Evolutionary conservation across 2,797 vertebrate species (phyloP).

Genomic region (Cirrhinus molitorella): DNA sequence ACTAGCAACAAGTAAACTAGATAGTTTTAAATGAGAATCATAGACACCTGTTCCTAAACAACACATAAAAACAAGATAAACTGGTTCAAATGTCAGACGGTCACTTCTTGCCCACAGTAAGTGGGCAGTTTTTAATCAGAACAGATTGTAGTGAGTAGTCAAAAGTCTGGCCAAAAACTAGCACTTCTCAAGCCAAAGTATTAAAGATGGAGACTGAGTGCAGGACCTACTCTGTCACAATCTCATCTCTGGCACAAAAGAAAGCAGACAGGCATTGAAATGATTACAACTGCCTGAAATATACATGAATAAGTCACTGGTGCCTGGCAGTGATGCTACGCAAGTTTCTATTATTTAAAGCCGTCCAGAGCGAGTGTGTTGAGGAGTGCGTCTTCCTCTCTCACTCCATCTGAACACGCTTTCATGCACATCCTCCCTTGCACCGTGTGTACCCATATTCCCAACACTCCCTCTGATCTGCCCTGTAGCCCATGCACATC

Average conservation of each 20-base stretch:
- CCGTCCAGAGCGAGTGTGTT: conserved; percentile 58
- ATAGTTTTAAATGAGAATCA: neutral
- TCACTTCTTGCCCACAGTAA: neutral
- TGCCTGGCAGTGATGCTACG: conserved; percentile 58
- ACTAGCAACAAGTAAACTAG: neutral
- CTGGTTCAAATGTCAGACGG: conserved; percentile 6
- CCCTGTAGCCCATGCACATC: conserved; percentile 40
- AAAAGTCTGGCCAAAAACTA: neutral
- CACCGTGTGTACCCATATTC: neutral
- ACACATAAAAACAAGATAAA: neutral
- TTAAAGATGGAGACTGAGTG: conserved; percentile 81
- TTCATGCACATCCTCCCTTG: conserved; percentile 51
- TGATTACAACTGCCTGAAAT: conserved; percentile 80
- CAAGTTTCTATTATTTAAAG: conserved; percentile 77
- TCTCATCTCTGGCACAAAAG: conserved; percentile 75
- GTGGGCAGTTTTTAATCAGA: neutral
- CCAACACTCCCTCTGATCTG: conserved; percentile 28
- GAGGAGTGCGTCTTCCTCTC: conserved; percentile 32
- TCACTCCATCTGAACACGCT: conserved; percentile 33
- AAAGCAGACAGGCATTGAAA: conserved; percentile 73
- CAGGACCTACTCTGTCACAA: conserved; percentile 81
- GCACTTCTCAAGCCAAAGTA: conserved; percentile 51
- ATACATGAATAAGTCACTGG: conserved; percentile 77
- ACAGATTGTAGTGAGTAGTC: neutral
- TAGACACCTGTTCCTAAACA: neutral